Evolutionary conservation across 64 coral and sea anemone genomes (phyloP).

Genomic region (Montipora efflorescens): DNA sequence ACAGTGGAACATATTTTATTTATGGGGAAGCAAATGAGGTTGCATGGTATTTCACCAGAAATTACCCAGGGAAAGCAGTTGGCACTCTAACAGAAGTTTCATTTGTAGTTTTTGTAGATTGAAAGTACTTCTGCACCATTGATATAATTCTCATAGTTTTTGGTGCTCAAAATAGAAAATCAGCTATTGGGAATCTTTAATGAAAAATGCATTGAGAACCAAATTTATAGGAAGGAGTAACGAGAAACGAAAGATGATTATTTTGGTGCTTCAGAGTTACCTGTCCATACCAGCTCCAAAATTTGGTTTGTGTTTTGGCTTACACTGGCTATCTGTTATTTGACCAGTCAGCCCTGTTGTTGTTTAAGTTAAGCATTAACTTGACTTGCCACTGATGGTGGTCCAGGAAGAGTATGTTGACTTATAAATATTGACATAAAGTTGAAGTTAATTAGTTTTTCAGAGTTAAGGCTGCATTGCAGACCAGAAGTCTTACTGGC

Average conservation of each 20-base stretch:
- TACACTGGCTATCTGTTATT: neutral
- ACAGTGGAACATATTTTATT: slow-evolving; percentile 20
- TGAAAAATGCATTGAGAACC: too few relatives aligned
- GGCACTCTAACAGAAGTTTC: slow-evolving; percentile 23
- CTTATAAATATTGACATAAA: neutral
- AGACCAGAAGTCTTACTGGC: neutral
- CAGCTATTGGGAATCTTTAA: too few relatives aligned
- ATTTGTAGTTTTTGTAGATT: slow-evolving; percentile 25
- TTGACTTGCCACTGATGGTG: neutral
- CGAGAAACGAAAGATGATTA: too few relatives aligned
- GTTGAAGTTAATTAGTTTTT: slow-evolving; percentile 15
- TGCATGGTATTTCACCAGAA: slow-evolving; percentile 28
- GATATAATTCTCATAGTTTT: neutral
- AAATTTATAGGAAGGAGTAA: neutral
- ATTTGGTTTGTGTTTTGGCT: neutral
- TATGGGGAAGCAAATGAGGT: slow-evolving; percentile 14
- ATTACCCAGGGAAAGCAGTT: slow-evolving; percentile 27
- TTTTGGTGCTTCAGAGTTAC: too few relatives aligned
- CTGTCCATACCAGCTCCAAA: too few relatives aligned
- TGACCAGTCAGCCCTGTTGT: neutral
- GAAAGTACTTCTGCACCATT: neutral
- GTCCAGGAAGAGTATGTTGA: neutral
- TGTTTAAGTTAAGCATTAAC: neutral
- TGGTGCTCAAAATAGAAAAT: neutral
- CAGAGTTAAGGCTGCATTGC: neutral